Conservation (phyloP, 2,888 invertebrate genomes). For the Cheilosia urbana region DNA sequence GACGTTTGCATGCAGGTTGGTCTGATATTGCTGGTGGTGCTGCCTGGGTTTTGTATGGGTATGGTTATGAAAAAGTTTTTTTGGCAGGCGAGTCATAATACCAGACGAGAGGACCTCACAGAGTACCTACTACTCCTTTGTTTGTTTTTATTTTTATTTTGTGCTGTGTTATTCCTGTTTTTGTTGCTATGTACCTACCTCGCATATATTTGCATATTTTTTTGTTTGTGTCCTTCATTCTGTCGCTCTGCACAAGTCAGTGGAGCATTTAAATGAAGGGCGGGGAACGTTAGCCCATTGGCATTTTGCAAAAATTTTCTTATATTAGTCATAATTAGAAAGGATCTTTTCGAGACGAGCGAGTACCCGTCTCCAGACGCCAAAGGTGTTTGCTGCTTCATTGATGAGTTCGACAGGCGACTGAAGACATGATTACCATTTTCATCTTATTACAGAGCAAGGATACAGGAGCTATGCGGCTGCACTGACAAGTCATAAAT, state of each 20-base stretch:
- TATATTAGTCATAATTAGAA: conserved; percentile 28
- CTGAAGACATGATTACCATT: background rate
- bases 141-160: conserved; percentile 11
- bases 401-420: conserved; percentile 6
- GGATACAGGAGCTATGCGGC: background rate
- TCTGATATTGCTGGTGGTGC: conserved; percentile 21
- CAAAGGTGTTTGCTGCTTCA: background rate
- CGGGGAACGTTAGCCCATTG: conserved; percentile 19
- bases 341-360: conserved; percentile 3
- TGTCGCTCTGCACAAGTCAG: conserved; percentile 5
- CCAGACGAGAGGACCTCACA: conserved; percentile 72
- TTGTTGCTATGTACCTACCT: conserved; percentile 20
- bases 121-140: conserved; percentile 18
- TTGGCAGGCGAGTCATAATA: conserved; percentile 68
- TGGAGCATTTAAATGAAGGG: conserved; percentile 17
- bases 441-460: background rate
- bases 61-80: conserved; percentile 49
- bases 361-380: background rate
- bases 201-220: background rate
- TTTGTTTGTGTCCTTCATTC: conserved; percentile 10
- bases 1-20: conserved; percentile 59
- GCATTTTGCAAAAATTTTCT: conserved; percentile 1
- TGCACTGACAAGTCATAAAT: conserved; percentile 50
- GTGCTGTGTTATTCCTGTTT: conserved; percentile 47
- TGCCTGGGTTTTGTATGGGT: background rate